These are phyloP conservation scores for Erethizon dorsatum DNA, from an alignment of 2,797 vertebrate species.

Conservation along the genomic window DNA sequence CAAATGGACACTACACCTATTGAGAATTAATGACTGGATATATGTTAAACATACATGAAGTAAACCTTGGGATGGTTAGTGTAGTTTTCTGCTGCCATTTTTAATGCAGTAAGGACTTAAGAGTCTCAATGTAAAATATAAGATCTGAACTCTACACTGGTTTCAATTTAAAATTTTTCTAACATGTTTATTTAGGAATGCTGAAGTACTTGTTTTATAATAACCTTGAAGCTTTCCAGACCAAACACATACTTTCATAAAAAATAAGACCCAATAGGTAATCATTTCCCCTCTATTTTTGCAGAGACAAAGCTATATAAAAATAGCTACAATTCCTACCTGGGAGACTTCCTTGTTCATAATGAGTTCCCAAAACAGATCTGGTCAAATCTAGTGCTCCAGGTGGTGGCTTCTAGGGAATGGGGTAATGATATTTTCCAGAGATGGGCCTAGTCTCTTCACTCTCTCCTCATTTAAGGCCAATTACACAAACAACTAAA, in stretches of 20 bases:
- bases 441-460: slow-evolving; percentile 38
- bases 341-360: slow-evolving; percentile 84
- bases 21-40: background rate
- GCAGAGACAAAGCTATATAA: slow-evolving; percentile 62
- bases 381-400: slow-evolving; percentile 53
- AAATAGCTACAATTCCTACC: slow-evolving; percentile 72
- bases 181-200: slow-evolving; percentile 24
- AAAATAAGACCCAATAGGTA: slow-evolving; percentile 17
- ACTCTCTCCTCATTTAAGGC: slow-evolving; percentile 67
- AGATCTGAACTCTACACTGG: background rate
- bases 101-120: background rate
- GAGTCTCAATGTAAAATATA: background rate
- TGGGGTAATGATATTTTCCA: slow-evolving; percentile 23
- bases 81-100: background rate
- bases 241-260: slow-evolving; percentile 22
- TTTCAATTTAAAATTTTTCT: slow-evolving; percentile 14
- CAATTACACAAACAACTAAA: slow-evolving; percentile 71
- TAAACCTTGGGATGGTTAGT: background rate
- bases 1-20: background rate
- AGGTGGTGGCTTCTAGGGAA: background rate
- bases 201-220: slow-evolving; percentile 33
- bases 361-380: slow-evolving; percentile 79
- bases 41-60: background rate
- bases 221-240: slow-evolving; percentile 37
- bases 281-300: background rate